Evolutionary conservation across 2,113 vertebrate genomes (phyloP), one percentile per base, ranked within the genome.

Genomic region (Tachysurus fulvidraco): DNA sequence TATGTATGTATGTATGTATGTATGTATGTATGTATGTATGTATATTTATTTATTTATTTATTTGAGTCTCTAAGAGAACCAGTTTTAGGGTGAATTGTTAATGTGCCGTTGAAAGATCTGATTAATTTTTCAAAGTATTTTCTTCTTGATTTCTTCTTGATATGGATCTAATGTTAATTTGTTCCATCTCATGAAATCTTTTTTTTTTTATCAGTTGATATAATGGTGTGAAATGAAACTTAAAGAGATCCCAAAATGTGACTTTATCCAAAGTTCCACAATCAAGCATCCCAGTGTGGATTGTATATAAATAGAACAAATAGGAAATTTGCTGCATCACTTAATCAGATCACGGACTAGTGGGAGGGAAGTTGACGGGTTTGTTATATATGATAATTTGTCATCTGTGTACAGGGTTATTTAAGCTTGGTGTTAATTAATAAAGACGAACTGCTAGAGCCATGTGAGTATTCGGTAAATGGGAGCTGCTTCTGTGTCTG

Each of bases 301-400:
- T n/a, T 52, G 13, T 7, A 62, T 21, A 28, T 11, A 36, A 21
- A 77, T 77, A 14, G 12, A 77, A 77, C 17, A 76, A 52, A 23
- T 76, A 14, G 44, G 52, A 5, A 52, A 12, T 52, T 76, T 52
- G 73, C 23, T 25, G 73, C 9, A n/a, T 76, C 23, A 28, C 46
- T 77, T 52, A 16, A 54, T 54, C 14, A 17, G 25, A 8, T 52
- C 41, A 25, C n/a, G 25, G 50, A 55, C n/a, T 55, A 6, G 14
- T 55, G 36, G 41, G 13, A 50, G 41, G 21, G 11, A 13, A 17
- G 50, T 50, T 76, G 73, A 76, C 5, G 10, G 23, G 23, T 11
- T 78, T 55, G 16, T 78, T 54, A 16, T 16, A 78, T 78, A 55
- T 78, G n/a, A 55, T 55, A 9, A 78, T 76, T 76, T 78, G 50